Percentiles rank a stretch among this genome's conserved stretches.
phyloP scores from a whole-genome alignment of 2,888 invertebrate genomes.

The Heliconius ethilla region DNA sequence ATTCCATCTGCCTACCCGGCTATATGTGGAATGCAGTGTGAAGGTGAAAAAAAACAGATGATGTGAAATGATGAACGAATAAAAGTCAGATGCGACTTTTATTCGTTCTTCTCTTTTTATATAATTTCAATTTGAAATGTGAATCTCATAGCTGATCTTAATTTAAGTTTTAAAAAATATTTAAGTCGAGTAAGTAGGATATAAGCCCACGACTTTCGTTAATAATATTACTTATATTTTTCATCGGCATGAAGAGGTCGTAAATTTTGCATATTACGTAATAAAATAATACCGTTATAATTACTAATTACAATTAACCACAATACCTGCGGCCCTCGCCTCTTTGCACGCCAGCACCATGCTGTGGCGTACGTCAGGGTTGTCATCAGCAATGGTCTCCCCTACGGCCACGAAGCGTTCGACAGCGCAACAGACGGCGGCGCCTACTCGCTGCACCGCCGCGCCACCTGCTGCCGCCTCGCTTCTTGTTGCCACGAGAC shows the following conservation, averaged over 20 bases:
- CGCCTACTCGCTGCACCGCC: constrained; percentile 95
- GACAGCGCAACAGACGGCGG: constrained; percentile 97
- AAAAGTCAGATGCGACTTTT: too few relatives aligned
- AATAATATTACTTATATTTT: not conserved
- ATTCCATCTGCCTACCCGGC: too few relatives aligned
- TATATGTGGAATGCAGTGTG: too few relatives aligned
- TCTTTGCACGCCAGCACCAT: constrained; percentile 99
- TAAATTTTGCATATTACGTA: too few relatives aligned
- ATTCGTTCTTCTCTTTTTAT: not conserved
- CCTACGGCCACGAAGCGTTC: constrained; percentile 99
- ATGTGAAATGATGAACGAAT: too few relatives aligned
- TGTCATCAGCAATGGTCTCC: constrained; percentile 99
- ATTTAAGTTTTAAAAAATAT: not conserved
- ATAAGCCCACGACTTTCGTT: not conserved
- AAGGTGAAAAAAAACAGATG: too few relatives aligned
- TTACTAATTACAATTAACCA: not conserved
- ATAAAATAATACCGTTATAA: not conserved
- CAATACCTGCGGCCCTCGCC: constrained; percentile 95
- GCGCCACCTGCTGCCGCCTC: constrained; percentile 84
- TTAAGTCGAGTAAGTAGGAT: not conserved
- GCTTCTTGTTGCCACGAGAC: constrained; percentile 91
- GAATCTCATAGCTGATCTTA: not conserved
- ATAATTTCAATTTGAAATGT: not conserved
- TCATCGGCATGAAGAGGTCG: too few relatives aligned
- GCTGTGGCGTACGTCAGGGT: constrained; percentile 97